Evolutionary conservation across 2,888 invertebrate species (phyloP), one percentile per base, ranked within the genome.

Genomic region (Toxonevra muliebris): DNA sequence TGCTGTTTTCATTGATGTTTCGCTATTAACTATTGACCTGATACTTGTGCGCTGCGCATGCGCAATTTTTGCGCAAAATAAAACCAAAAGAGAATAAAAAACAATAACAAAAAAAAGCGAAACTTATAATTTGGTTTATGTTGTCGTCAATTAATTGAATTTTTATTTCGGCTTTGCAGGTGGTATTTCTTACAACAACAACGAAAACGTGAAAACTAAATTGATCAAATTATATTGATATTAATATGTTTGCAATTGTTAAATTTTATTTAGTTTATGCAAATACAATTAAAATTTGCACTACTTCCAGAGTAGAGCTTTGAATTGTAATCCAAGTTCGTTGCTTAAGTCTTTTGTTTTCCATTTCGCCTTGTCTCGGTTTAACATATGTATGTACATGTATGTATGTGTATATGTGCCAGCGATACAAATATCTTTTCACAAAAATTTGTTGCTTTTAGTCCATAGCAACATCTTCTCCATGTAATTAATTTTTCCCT

Each of bases 131-230:
- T n/a, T 50, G 58, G 59, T 50, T 48, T 52, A 53, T 65, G 59
- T 65, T 59, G 65, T 65, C 65, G 65, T 59, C 59, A 65, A 65
- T 65, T 65, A 65, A 65, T 65, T 65, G 65, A 65, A 65, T 50
- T 59, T 65, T 59, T 59, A 52, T 59, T 52, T 58, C 50, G n/a
- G 58, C 65, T 59, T 65, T 59, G 59, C 65, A 65, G 52, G 59
- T 65, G 65, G 59, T 43, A 65, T 50, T 30, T 30, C 7, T 30
- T 30, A 30, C 41, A 43, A 57, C 15, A 55, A 55, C 40, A 42
- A 40, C 48, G 48, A 2, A 15, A 30, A 45, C 13, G 48, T 48
- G 48, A 8, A 4, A 30, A 30, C 30, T 30, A 30, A 30, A 2
- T 30, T 30, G 30, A 30, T 30, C 3, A 30, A 30, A 30, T 30